These are phyloP conservation scores for Drosophila paulistorum DNA, from an alignment of 1,140 invertebrate species.

Conservation along the genomic window DNA sequence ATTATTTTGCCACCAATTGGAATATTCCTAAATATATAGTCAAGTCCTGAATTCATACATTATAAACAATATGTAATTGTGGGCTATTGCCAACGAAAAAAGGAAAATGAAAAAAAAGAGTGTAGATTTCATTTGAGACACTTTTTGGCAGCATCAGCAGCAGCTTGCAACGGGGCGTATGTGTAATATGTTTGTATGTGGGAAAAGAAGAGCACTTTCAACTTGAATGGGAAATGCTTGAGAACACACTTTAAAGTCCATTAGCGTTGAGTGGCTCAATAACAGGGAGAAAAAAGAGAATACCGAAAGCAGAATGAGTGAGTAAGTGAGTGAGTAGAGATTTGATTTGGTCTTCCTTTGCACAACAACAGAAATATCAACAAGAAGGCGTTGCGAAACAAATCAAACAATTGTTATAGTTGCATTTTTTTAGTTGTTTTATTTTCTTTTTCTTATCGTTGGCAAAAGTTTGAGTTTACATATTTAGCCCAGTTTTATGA, in stretches of 20 bases:
- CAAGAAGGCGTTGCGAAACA: constrained; percentile 6
- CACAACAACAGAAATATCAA: constrained; percentile 22
- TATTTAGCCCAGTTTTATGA: constrained; percentile 50
- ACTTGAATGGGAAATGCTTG: constrained; percentile 56
- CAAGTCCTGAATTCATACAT: background rate
- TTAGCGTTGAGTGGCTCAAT: constrained; percentile 68
- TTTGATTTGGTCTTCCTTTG: constrained; percentile 10
- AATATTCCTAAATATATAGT: constrained; percentile 20
- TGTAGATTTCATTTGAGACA: constrained; percentile 11
- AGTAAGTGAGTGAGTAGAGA: background rate
- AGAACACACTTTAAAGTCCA: constrained; percentile 80
- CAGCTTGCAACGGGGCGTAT: constrained; percentile 61
- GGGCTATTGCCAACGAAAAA: constrained; percentile 12
- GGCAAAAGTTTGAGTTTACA: background rate
- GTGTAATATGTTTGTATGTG: constrained; percentile 60
- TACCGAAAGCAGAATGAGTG: background rate
- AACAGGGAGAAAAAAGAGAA: constrained; percentile 19
- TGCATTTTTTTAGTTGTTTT: background rate
- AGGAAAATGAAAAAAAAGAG: background rate
- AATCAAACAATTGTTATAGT: constrained; percentile 41
- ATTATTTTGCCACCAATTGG: constrained; percentile 53
- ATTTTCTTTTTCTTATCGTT: background rate
- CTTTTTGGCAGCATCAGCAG: constrained; percentile 37
- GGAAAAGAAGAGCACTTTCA: constrained; percentile 47
- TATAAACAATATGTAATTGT: constrained; percentile 2